Evolutionary conservation across 2,888 invertebrate genomes (phyloP).

Genomic region (Aleiodes alternator): DNA sequence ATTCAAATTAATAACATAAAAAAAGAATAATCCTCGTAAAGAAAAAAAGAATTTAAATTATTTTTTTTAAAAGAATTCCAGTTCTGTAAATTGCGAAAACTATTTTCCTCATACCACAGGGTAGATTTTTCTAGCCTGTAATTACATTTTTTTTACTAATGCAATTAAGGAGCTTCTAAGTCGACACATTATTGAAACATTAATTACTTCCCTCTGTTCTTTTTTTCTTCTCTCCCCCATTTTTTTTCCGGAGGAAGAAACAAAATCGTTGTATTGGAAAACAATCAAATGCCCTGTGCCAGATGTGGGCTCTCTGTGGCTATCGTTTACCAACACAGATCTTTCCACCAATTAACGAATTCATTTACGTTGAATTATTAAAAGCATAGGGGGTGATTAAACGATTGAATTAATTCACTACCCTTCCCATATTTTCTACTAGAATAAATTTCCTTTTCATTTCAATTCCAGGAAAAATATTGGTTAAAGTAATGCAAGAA

Average conservation of each 20-base stretch:
- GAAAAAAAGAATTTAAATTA: too few species aligned
- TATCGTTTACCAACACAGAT: not conserved
- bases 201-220: slow-evolving; percentile 5
- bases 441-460: not conserved
- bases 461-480: not conserved
- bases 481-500: not conserved
- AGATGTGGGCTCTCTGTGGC: not conserved
- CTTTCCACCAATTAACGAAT: not conserved
- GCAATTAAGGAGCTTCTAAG: slow-evolving; percentile 1
- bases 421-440: not conserved
- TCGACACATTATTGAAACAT: slow-evolving; percentile 23
- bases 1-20: too few species aligned
- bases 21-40: too few species aligned
- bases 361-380: not conserved
- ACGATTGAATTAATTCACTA: not conserved
- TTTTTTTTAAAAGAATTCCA: too few species aligned
- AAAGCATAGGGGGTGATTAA: not conserved
- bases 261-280: slow-evolving; percentile 22
- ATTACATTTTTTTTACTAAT: slow-evolving; percentile 14
- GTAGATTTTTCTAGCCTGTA: not conserved
- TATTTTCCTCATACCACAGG: not conserved
- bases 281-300: slow-evolving; percentile 2
- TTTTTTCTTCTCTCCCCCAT: not conserved
- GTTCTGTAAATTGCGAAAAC: not conserved
- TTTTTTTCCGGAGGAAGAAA: slow-evolving; percentile 1